phyloP scores from a whole-genome alignment of 2,888 invertebrate species.

The Meiosimyza platycephala region DNA sequence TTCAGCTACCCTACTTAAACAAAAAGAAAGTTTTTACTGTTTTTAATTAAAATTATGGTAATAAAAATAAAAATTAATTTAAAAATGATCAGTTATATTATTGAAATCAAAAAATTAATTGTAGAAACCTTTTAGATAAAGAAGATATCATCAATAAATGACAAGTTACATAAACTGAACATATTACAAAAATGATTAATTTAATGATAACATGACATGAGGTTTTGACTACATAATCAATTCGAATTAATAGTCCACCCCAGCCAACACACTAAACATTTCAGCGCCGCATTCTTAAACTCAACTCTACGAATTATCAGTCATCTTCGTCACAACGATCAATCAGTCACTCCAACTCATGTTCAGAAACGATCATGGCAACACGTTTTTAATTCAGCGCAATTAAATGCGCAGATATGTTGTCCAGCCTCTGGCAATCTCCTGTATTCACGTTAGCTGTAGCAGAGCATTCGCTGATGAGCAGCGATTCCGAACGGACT shows the following conservation, averaged over 20 bases:
- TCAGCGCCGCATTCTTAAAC: background rate
- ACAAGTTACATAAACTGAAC: no score
- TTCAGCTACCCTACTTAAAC: no score
- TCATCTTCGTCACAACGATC: background rate
- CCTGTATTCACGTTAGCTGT: background rate
- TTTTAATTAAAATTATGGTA: no score
- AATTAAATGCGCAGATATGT: conserved; percentile 13
- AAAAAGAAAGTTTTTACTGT: no score
- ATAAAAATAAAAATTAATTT: no score
- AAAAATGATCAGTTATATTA: no score
- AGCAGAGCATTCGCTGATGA: background rate
- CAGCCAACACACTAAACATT: background rate
- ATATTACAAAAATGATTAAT: no score
- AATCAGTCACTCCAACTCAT: background rate
- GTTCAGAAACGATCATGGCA: background rate
- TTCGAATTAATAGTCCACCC: background rate
- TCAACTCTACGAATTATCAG: background rate
- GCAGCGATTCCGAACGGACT: background rate
- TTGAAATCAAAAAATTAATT: no score
- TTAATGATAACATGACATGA: background rate
- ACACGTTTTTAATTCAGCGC: conserved; percentile 9
- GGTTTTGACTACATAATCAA: no score
- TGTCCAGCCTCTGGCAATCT: background rate
- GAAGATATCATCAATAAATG: no score
- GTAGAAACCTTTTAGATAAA: no score